Evolutionary conservation across 1,140 invertebrate genomes (phyloP).

Genomic region (Apis laboriosa): DNA sequence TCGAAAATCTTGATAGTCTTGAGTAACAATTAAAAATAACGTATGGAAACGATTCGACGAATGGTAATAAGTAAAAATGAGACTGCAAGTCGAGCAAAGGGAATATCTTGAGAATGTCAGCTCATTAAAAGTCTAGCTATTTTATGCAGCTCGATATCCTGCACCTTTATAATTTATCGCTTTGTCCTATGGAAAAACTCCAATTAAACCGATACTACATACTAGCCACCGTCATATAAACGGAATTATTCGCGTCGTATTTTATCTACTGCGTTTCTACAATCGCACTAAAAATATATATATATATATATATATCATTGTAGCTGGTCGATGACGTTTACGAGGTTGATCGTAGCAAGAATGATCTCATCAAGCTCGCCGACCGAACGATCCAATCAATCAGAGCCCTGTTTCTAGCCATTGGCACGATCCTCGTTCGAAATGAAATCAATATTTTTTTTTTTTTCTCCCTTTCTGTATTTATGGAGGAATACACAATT

Average conservation of each 20-base stretch:
- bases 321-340: slow-evolving; percentile 17
- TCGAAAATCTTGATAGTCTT: no score
- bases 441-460: no score
- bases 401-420: background rate
- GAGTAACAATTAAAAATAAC: no score
- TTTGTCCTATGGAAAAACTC: no score
- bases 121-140: background rate
- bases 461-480: background rate
- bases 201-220: background rate
- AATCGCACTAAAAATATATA: slow-evolving; percentile 5
- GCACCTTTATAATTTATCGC: background rate
- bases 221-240: background rate
- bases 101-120: background rate
- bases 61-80: no score
- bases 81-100: background rate
- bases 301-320: background rate
- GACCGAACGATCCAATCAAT: slow-evolving; percentile 39
- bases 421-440: background rate
- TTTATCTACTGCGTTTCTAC: slow-evolving; percentile 9
- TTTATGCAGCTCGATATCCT: background rate
- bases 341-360: slow-evolving; percentile 11
- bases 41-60: no score
- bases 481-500: no score
- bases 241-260: slow-evolving; percentile 5
- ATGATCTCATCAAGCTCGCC: slow-evolving; percentile 25